A percentile compares a stretch with the other conserved stretches of the same genome.
Conservation (phyloP, 2,797 vertebrate genomes). For the Trachops cirrhosus region DNA sequence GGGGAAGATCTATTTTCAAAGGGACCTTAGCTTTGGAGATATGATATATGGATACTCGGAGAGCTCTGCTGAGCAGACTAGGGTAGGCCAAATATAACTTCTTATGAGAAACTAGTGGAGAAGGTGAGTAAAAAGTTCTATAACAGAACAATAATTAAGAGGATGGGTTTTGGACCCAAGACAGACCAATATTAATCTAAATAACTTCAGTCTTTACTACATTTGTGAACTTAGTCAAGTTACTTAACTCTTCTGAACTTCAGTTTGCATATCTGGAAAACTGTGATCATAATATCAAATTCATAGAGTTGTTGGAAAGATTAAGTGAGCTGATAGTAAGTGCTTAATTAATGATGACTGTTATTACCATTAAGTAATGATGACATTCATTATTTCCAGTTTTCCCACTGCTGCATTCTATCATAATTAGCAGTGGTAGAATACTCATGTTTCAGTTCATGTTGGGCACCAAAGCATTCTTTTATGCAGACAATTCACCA, state of each 20-base stretch:
- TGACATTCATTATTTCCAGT: not conserved
- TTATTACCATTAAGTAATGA: not conserved
- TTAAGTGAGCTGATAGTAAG: not conserved
- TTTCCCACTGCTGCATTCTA: not conserved
- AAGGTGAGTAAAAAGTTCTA: not conserved
- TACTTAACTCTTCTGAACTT: not conserved
- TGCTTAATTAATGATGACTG: not conserved
- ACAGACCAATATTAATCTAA: not conserved
- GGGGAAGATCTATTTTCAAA: constrained; percentile 13
- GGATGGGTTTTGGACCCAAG: not conserved
- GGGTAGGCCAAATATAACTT: not conserved
- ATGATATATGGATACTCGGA: not conserved
- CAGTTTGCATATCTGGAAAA: constrained; percentile 12
- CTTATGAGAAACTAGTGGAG: not conserved
- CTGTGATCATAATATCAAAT: not conserved
- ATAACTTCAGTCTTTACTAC: not conserved
- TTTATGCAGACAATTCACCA: not conserved
- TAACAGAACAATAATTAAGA: constrained; percentile 1
- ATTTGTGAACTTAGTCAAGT: not conserved
- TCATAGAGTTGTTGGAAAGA: not conserved
- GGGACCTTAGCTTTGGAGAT: not conserved
- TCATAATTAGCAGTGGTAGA: not conserved
- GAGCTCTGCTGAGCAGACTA: not conserved
- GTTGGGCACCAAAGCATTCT: not conserved
- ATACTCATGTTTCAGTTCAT: not conserved